These are phyloP conservation scores for Pangasianodon gigas DNA, from an alignment of 2,113 vertebrate genomes.

Conservation along the genomic window DNA sequence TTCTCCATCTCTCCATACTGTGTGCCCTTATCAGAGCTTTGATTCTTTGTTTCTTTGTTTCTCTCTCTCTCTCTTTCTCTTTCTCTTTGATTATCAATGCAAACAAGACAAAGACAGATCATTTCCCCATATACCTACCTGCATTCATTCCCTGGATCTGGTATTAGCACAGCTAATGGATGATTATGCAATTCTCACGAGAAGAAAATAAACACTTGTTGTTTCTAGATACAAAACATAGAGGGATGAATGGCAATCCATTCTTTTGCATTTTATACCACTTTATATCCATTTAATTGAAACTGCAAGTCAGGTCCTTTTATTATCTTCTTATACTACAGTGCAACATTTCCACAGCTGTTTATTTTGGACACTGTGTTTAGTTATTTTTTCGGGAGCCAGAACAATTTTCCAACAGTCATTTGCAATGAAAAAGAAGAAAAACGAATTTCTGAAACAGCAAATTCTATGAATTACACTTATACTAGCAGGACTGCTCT, in stretches of 20 bases:
- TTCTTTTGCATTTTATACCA: constrained; percentile 2
- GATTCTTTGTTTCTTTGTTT: neutral
- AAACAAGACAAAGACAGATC: constrained; percentile 3
- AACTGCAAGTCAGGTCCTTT: neutral
- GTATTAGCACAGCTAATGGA: constrained; percentile 2
- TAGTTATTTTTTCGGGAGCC: neutral
- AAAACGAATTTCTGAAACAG: neutral
- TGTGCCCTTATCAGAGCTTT: neutral
- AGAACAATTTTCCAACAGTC: neutral
- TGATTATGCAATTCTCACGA: constrained; percentile 24
- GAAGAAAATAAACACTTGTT: constrained; percentile 14
- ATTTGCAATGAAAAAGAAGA: neutral
- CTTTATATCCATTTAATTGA: neutral
- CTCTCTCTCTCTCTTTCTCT: neutral
- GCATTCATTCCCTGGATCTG: neutral
- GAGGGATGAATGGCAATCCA: neutral
- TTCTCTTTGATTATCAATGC: constrained; percentile 1
- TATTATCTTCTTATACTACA: neutral
- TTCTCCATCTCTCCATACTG: neutral
- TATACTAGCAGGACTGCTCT: neutral
- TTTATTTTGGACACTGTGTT: neutral
- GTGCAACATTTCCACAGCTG: neutral
- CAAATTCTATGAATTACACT: neutral
- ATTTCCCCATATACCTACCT: neutral
- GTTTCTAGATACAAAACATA: neutral